These are phyloP conservation scores for Cosmopolites sordidus DNA, from an alignment of 2,888 invertebrate species.

Conservation along the genomic window DNA sequence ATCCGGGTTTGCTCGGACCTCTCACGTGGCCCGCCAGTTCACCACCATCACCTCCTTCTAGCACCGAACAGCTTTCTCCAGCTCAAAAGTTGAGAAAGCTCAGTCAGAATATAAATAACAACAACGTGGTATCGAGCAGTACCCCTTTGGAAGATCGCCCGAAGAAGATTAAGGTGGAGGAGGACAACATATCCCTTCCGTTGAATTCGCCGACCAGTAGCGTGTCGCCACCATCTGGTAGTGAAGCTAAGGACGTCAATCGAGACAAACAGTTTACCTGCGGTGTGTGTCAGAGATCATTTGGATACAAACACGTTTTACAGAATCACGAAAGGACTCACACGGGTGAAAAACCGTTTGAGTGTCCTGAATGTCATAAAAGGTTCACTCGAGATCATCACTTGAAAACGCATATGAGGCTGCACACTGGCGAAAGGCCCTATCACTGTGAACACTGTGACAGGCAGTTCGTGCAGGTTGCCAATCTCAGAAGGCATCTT, in stretches of 20 bases:
- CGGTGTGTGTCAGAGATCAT: slow-evolving; percentile 80
- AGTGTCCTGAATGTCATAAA: slow-evolving; percentile 87
- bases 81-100: slow-evolving; percentile 41
- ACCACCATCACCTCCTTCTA: slow-evolving; percentile 45
- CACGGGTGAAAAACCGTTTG: slow-evolving; percentile 92
- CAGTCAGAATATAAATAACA: slow-evolving; percentile 45
- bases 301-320: slow-evolving; percentile 90
- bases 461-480: slow-evolving; percentile 89
- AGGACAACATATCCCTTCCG: slow-evolving; percentile 40
- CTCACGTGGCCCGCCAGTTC: slow-evolving; percentile 44
- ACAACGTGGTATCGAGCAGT: slow-evolving; percentile 48
- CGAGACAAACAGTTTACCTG: slow-evolving; percentile 85
- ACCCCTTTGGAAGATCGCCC: slow-evolving; percentile 31
- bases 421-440: slow-evolving; percentile 91
- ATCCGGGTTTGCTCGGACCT: slow-evolving; percentile 56
- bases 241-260: slow-evolving; percentile 30
- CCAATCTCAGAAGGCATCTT: slow-evolving; percentile 82
- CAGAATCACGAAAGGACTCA: slow-evolving; percentile 94
- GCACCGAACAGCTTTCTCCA: slow-evolving; percentile 46
- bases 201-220: slow-evolving; percentile 55
- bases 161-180: slow-evolving; percentile 39
- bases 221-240: slow-evolving; percentile 52
- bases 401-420: slow-evolving; percentile 85
- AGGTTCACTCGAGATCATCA: slow-evolving; percentile 90
- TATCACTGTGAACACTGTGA: slow-evolving; percentile 90